A percentile compares a stretch with the other conserved stretches of the same genome.
These are phyloP conservation scores for Thunnus thynnus DNA, from an alignment of 2,113 vertebrate genomes.

Conservation along the genomic window DNA sequence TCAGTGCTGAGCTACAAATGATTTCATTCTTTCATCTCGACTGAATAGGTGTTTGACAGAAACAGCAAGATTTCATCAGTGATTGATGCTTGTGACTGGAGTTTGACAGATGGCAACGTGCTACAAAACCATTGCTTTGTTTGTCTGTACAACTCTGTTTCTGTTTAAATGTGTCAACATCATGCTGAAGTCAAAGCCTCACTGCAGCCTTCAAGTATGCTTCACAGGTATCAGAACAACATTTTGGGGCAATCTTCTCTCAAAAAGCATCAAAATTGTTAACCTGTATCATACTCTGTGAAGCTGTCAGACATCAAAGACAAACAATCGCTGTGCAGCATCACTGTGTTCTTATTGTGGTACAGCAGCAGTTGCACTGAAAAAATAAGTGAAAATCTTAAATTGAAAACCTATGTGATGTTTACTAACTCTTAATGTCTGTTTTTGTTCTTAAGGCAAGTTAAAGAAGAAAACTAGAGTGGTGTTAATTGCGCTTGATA, in stretches of 20 bases:
- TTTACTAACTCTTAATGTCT: background rate
- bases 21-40: constrained; percentile 36
- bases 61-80: constrained; percentile 18
- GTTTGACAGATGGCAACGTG: constrained; percentile 18
- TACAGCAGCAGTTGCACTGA: background rate
- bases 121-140: constrained; percentile 37
- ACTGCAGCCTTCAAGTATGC: background rate
- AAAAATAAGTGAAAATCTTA: background rate
- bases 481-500: too few relatives aligned
- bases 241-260: constrained; percentile 38
- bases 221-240: constrained; percentile 17
- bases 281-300: background rate
- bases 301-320: constrained; percentile 35
- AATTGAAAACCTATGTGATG: background rate
- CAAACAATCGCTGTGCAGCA: background rate
- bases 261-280: constrained; percentile 28
- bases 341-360: background rate
- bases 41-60: constrained; percentile 37
- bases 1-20: constrained; percentile 32
- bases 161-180: constrained; percentile 37
- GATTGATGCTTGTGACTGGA: constrained; percentile 44
- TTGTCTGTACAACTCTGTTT: constrained; percentile 29
- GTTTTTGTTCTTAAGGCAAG: too few relatives aligned
- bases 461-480: too few relatives aligned
- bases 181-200: constrained; percentile 31